Evolutionary conservation across 2,113 vertebrate genomes (phyloP).

Genomic region (Hemibagrus wyckioides): DNA sequence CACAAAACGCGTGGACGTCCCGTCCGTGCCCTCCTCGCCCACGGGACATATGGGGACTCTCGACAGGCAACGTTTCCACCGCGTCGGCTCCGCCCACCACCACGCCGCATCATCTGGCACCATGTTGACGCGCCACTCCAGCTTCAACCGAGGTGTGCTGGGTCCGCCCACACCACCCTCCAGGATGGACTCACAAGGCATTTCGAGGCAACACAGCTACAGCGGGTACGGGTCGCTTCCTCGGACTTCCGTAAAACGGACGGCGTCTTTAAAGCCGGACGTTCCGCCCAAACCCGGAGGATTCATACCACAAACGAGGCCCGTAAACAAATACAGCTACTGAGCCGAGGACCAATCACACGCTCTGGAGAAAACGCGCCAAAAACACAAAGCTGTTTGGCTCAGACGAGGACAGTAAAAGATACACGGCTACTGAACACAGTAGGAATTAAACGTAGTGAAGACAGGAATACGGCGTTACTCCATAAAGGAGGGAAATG

Average conservation of each 20-base stretch:
- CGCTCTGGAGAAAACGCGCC: not conserved
- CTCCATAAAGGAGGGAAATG: conserved; percentile 65
- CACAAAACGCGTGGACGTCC: conserved; percentile 95
- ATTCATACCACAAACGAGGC: conserved; percentile 90
- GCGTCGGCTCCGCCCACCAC: conserved; percentile 92
- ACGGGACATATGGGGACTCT: conserved; percentile 85
- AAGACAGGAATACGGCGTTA: conserved; percentile 38
- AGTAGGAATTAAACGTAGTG: not conserved
- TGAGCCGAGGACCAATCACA: conserved; percentile 59
- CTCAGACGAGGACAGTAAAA: not conserved
- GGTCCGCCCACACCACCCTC: conserved; percentile 84
- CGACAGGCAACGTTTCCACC: conserved; percentile 91
- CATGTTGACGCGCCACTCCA: conserved; percentile 91
- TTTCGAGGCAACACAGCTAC: conserved; percentile 91
- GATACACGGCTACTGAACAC: not conserved
- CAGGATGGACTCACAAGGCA: conserved; percentile 93
- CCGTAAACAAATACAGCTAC: conserved; percentile 97
- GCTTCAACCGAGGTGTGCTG: conserved; percentile 90
- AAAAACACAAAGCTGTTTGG: not conserved
- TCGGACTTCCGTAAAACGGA: conserved; percentile 92
- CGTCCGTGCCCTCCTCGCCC: conserved; percentile 86
- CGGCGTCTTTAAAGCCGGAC: conserved; percentile 94
- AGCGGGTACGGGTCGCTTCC: conserved; percentile 93
- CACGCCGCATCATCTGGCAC: conserved; percentile 91
- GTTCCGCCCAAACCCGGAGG: conserved; percentile 95